Evolutionary conservation across 1,140 invertebrate genomes (phyloP), one percentile per base, ranked within the genome.

Genomic region (Periplaneta americana): DNA sequence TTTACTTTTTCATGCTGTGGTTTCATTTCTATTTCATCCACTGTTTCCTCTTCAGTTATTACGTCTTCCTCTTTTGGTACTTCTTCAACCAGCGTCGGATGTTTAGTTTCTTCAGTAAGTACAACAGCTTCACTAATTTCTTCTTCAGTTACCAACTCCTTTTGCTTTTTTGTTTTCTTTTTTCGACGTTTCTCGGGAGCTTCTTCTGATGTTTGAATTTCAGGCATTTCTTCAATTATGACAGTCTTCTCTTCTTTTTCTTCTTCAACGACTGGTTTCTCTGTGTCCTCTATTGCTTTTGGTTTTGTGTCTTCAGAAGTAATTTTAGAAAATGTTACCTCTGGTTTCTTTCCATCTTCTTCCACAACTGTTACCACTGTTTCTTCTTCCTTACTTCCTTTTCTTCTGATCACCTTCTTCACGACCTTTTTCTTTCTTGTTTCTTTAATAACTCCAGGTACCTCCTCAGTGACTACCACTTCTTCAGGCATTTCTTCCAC

Each of bases 1-100:
- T 87, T 83, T 77, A 83, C 83, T 74, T 85, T 85, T 82, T 88
- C 86, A 78, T 87, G 84, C 8, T 86, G 83, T 37, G 83, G 82
- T 79, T 89, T 88, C 78, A 86, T 84, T 11, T 88, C 88, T 81
- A 88, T 87, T 86, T 91, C 91, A 79, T 88, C 90, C 35, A 88
- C 79, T 85, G 90, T 91, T 0, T 88, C 85, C 83, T 89, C 87
- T 85, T 92, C 90, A 17, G 87, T 84, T 48, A 86, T 86, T 39
- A 85, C 80, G 37, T 90, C 87, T 81, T 90, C 87, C 83, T 89
- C 87, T 87, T 89, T 88, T 80, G 87, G 89, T 79, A 90, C 81
- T 83, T 88, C 88, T 10, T 90, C 90, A 86, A 90, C 91, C n/a
- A n/a, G n/a, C n/a, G n/a, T 22, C 89, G 48, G 48, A 75, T 15